These are phyloP conservation scores for Rynchops niger DNA, from an alignment of 2,113 vertebrate species.

Conservation along the genomic window DNA sequence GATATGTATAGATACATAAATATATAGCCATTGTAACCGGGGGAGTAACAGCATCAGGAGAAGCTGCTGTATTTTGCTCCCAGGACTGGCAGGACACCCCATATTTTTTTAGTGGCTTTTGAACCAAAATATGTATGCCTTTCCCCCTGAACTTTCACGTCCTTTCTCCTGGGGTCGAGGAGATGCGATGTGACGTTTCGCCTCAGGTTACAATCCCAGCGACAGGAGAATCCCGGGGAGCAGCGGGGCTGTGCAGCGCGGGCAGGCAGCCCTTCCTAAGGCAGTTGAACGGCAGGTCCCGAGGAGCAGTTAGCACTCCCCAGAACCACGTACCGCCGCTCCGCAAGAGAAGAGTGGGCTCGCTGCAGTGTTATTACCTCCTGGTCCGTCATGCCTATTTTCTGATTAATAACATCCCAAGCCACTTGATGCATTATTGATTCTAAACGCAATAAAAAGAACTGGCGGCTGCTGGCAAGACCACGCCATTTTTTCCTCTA, in stretches of 20 bases:
- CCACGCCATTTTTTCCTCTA: background rate
- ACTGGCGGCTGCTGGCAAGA: constrained; percentile 30
- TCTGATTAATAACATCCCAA: constrained; percentile 66
- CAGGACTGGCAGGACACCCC: background rate
- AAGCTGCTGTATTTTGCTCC: background rate
- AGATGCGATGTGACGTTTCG: background rate
- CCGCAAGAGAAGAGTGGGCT: background rate
- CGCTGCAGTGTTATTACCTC: background rate
- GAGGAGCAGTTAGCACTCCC: background rate
- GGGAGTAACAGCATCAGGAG: background rate
- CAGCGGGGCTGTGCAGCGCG: background rate
- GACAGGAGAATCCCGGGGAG: background rate
- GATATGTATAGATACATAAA: background rate
- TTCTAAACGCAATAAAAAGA: constrained; percentile 39
- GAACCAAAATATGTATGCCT: background rate
- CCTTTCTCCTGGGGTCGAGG: background rate
- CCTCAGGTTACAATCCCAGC: accelerated
- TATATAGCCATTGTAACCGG: background rate
- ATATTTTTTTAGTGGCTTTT: background rate
- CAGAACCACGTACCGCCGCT: background rate
- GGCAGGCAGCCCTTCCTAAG: background rate
- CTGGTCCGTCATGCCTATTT: constrained; percentile 11
- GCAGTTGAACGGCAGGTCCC: background rate
- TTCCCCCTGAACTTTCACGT: background rate
- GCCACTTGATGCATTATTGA: constrained; percentile 62